Evolutionary conservation across 1,140 invertebrate species (phyloP), one percentile per base, ranked within the genome.

Genomic region (Sycophaga agraensis): DNA sequence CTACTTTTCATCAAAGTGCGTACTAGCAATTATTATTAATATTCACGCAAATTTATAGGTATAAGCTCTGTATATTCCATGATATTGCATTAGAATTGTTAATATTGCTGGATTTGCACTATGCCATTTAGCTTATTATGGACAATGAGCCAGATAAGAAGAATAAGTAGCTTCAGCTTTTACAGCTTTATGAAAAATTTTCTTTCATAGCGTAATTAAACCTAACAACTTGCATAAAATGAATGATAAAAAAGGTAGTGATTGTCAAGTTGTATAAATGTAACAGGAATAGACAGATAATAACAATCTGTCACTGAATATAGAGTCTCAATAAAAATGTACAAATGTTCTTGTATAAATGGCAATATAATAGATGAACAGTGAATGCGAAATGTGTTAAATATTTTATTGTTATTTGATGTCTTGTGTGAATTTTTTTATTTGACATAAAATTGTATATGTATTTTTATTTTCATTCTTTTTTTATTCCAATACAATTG

Each of bases 261-360:
- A 26, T 22, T 48, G 19, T 49, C 12, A 42, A 62, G 45, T 55
- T 55, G 35, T 62, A 42, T 50, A 34, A 56, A 40, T 56, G 37
- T 56, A 55, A 48, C 49, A 46, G 19, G 48, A 34, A 31, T 42
- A n/a, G 34, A 45, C 48, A 6, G 14, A 50, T 16, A 5, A 31
- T 11, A 42, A 31, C 4, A 48, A 50, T 56, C 45, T 50, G 59
- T 50, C 53, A 14, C 51, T 56, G 28, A 35, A 56, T 55, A 62
- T 56, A 42, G 31, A 48, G 34, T 62, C 53, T 62, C 35, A 24
- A 40, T 62, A 34, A 31, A 56, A 50, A 8, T 62, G 59, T 62
- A 62, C 59, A 62, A 56, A 62, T 56, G 45, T 56, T 56, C 59
- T 62, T 62, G 59, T 62, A 62, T 62, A 62, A 62, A 62, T 62